Conservation (phyloP, 2,113 vertebrate species). For the Archilochus colubris region DNA sequence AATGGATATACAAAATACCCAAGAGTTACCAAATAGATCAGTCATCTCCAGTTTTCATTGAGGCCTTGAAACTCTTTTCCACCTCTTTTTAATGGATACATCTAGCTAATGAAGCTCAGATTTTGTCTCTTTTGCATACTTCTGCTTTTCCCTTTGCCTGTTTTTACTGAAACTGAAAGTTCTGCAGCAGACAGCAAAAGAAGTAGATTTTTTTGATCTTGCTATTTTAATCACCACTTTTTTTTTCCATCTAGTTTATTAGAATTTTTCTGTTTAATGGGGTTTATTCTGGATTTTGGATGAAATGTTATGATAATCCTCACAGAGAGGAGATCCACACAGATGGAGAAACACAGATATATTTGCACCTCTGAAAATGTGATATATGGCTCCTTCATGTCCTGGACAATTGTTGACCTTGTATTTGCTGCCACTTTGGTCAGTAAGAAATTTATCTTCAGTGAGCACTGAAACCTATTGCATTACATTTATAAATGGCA, state of each 20-base stretch:
- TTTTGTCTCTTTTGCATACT: background rate
- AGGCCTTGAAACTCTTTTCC: background rate
- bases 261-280: background rate
- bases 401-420: background rate
- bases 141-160: background rate
- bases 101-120: background rate
- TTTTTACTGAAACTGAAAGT: background rate
- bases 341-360: background rate
- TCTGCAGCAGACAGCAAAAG: background rate
- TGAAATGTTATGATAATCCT: background rate
- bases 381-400: background rate
- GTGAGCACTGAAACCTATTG: background rate
- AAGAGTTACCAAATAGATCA: background rate
- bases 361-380: background rate
- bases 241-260: background rate
- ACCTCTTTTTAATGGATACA: background rate
- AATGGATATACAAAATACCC: background rate
- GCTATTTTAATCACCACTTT: background rate
- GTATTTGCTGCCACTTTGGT: background rate
- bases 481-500: background rate
- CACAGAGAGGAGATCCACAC: background rate
- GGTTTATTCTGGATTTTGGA: background rate
- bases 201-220: background rate
- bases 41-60: fast-evolving
- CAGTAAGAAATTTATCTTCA: background rate